Conservation (phyloP, 2,797 vertebrate genomes). For the Phataginus tricuspis region DNA sequence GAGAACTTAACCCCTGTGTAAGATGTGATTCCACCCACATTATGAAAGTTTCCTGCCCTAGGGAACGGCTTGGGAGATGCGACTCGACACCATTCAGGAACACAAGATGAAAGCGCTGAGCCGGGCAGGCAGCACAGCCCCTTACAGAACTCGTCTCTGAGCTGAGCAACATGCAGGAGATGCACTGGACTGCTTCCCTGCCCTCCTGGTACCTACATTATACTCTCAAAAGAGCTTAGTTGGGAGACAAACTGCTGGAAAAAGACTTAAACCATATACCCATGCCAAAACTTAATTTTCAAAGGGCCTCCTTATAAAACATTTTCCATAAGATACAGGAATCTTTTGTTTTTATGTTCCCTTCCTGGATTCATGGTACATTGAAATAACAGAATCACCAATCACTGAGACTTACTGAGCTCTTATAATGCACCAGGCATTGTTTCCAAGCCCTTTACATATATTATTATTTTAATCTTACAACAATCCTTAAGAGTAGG, state of each 20-base stretch:
- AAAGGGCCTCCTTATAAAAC: background rate
- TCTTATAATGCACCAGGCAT: background rate
- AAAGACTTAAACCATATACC: background rate
- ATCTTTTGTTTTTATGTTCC: background rate
- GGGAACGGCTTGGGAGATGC: background rate
- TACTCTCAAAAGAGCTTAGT: background rate
- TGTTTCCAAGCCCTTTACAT: background rate
- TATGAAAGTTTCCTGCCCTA: background rate
- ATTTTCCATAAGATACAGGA: background rate
- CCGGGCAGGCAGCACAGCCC: fast-evolving
- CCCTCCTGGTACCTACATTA: background rate
- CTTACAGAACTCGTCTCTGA: too few species aligned
- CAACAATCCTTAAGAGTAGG: background rate
- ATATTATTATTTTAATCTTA: background rate
- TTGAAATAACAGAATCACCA: background rate
- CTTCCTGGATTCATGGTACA: background rate
- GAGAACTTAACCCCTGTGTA: background rate
- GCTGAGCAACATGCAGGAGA: background rate
- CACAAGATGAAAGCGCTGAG: background rate
- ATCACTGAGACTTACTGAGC: background rate
- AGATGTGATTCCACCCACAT: background rate
- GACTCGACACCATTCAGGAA: background rate
- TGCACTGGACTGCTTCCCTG: background rate
- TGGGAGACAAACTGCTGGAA: background rate
- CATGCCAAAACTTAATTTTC: background rate